These are phyloP conservation scores for Meghimatium bilineatum DNA, from an alignment of 2,888 invertebrate species.

Conservation along the genomic window DNA sequence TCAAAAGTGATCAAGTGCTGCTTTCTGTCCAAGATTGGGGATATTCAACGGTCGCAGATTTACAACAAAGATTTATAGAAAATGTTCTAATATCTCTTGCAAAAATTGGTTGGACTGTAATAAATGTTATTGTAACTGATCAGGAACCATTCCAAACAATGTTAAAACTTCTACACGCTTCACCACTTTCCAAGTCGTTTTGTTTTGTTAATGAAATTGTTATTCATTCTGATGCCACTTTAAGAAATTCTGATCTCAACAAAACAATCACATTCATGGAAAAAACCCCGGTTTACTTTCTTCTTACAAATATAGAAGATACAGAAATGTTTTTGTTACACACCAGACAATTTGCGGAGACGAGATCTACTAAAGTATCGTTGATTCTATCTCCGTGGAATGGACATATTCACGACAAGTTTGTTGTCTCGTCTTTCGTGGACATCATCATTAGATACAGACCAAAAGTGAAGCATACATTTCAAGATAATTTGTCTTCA, in stretches of 20 bases:
- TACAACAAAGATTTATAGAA: conserved; percentile 4
- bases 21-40: conserved; percentile 5
- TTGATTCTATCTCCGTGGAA: conserved; percentile 20
- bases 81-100: conserved; percentile 8
- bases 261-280: neutral
- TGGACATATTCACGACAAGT: neutral
- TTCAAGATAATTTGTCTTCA: neutral
- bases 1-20: neutral
- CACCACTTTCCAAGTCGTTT: neutral
- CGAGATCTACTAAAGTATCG: neutral
- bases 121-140: conserved; percentile 32
- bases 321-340: neutral
- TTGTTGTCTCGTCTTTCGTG: neutral
- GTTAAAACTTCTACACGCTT: neutral
- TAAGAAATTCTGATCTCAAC: neutral
- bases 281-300: conserved; percentile 6
- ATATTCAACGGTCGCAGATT: neutral
- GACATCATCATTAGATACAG: neutral
- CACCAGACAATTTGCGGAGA: neutral
- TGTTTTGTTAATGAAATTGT: conserved; percentile 23
- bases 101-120: conserved; percentile 26
- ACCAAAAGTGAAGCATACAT: neutral
- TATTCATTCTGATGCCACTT: neutral
- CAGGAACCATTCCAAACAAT: conserved; percentile 13
- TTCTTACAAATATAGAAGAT: conserved; percentile 21